Conservation (phyloP, 2,113 vertebrate species). For the Sylvicapra grimmia region DNA sequence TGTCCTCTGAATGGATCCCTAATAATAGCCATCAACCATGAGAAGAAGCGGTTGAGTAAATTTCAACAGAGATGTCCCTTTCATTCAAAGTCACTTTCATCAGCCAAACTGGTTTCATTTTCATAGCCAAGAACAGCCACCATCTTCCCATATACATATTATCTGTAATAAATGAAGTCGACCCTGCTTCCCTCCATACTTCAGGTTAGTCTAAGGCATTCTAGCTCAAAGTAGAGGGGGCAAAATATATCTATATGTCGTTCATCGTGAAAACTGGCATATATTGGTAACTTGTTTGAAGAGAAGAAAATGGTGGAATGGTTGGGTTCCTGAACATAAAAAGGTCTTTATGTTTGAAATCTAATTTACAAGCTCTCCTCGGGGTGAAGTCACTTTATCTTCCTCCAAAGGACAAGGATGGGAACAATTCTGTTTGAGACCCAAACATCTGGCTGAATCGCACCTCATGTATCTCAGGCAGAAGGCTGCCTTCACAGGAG, state of each 20-base stretch:
- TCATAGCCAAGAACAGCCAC: neutral
- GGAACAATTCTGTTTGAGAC: neutral
- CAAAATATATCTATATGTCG: fast-evolving
- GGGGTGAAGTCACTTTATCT: neutral
- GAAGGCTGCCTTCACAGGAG: neutral
- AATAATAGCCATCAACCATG: neutral
- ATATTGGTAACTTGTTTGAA: neutral
- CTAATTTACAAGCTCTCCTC: neutral
- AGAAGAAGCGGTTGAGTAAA: fast-evolving
- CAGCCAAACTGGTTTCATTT: neutral
- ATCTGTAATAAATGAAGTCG: neutral
- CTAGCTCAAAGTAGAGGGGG: neutral
- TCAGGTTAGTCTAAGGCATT: neutral
- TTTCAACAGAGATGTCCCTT: neutral
- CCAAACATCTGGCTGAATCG: fast-evolving
- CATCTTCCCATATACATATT: neutral
- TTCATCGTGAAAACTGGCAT: neutral
- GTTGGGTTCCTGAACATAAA: neutral
- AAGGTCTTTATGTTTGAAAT: neutral
- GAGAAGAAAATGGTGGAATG: neutral
- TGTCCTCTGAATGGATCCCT: too few species aligned
- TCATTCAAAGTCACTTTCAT: neutral
- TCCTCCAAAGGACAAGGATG: neutral
- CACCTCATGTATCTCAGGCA: too few species aligned
- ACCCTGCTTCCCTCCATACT: neutral